Evolutionary conservation across 2,888 invertebrate species (phyloP).

Genomic region (Conus canariensis): DNA sequence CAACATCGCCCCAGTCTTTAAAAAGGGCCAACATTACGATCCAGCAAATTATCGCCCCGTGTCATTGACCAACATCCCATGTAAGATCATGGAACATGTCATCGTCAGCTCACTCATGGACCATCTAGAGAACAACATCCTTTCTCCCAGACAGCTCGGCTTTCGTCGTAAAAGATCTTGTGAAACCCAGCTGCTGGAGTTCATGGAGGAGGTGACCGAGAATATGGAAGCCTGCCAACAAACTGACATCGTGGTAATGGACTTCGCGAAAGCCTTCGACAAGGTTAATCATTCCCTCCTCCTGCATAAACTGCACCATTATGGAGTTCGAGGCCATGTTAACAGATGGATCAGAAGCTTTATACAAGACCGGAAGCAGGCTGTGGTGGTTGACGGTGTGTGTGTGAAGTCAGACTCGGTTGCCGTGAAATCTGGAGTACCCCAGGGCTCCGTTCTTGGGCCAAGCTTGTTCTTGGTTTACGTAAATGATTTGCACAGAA

Average conservation of each 20-base stretch:
- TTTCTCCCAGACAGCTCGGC: too few relatives aligned
- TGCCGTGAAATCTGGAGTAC: neutral
- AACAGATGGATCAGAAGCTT: neutral
- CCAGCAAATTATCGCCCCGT: conserved; percentile 9
- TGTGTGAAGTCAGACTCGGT: neutral
- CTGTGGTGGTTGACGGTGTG: neutral
- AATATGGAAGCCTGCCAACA: neutral
- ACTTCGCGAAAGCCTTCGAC: neutral
- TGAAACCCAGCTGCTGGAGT: neutral
- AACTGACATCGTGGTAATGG: neutral
- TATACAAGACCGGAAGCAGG: neutral
- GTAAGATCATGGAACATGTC: neutral
- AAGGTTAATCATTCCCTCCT: neutral
- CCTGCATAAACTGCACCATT: neutral
- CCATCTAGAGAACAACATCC: neutral
- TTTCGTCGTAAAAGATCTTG: neutral
- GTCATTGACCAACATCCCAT: neutral
- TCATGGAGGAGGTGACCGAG: neutral
- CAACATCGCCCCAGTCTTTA: neutral
- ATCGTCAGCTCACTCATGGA: neutral
- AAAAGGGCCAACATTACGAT: conserved; percentile 1
- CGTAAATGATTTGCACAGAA: neutral
- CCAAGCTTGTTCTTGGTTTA: neutral
- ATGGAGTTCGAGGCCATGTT: neutral
- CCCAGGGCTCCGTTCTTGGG: too few relatives aligned